Evolutionary conservation across 2,113 vertebrate species (phyloP), one percentile per base, ranked within the genome.

Genomic region (Drymodes brunneopygia): DNA sequence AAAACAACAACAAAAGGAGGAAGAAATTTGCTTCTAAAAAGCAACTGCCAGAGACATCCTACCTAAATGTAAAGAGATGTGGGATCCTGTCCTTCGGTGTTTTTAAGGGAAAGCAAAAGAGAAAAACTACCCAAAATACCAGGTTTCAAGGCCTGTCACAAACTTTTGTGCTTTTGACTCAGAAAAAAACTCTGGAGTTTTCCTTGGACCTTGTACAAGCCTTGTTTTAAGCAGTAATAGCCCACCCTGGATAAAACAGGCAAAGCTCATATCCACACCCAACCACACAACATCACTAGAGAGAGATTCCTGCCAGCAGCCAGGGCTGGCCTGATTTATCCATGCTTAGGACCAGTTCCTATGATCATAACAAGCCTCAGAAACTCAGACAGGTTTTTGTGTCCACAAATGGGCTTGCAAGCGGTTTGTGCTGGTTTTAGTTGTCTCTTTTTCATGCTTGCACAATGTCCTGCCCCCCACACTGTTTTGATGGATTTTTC

Each of bases 401-500:
- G 57, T 8, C 40, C 57, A 36, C 1, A 2, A 83, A 67, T 1
- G 21, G 33, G 38, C 35, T 54, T 19, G 14, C 57, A 50, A 81
- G 31, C 1, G 1, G 11, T 33, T 67, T 88, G 38, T 62, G 38
- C 23, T 62, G 54, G 2, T 9, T 88, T 58, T 56, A 48, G n/a
- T 15, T 5, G 1, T 9, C 35, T 56, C 21, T 67, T 95, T 54
- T 50, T 29, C 35, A 31, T 11, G 38, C 53, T 35, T 81, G 31
- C 17, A 48, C 31, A 24, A 35, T n/a, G 14, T 38, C 21, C 35
- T 1, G 0, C 29, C 7, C 38, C 40, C n/a, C 8, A 19, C 4
- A 4, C 29, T 31, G 11, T 42, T 90, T 67, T 56, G 48, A 67
- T 17, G 21, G 45, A 64, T 13, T 74, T 40, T 42, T 10, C 48